A percentile compares a stretch with the other conserved stretches of the same genome.
Conservation (phyloP, 2,797 vertebrate genomes). For the Lepilemur septentrionalis region DNA sequence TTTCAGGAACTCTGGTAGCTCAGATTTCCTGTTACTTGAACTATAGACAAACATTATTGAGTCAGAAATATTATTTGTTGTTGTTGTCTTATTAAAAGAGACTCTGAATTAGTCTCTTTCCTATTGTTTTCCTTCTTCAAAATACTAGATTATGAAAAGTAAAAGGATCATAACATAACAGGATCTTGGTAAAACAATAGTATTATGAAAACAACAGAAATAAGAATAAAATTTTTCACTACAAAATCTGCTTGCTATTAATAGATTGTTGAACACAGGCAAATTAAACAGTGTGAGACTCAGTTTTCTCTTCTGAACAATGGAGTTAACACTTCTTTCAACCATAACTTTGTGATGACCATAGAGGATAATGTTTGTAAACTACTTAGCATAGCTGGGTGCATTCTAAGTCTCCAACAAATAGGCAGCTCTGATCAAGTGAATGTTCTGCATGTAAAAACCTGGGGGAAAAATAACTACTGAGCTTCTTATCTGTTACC, state of each 20-base stretch:
- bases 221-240: neutral
- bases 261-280: neutral
- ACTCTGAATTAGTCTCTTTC: neutral
- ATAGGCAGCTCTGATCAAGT: neutral
- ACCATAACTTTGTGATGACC: neutral
- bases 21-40: neutral
- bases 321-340: neutral
- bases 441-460: neutral
- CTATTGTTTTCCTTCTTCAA: neutral
- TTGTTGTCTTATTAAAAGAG: neutral
- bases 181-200: neutral
- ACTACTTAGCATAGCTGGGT: neutral
- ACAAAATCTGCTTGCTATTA: neutral
- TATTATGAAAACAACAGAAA: neutral
- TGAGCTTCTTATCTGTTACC: neutral
- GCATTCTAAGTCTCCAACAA: neutral
- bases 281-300: neutral
- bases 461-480: neutral
- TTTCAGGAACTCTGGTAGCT: neutral
- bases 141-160: neutral
- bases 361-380: neutral
- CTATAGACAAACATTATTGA: neutral
- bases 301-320: neutral
- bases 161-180: neutral
- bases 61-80: neutral